phyloP scores from a whole-genome alignment of 2,888 invertebrate species.

The Meiosimyza platycephala region DNA sequence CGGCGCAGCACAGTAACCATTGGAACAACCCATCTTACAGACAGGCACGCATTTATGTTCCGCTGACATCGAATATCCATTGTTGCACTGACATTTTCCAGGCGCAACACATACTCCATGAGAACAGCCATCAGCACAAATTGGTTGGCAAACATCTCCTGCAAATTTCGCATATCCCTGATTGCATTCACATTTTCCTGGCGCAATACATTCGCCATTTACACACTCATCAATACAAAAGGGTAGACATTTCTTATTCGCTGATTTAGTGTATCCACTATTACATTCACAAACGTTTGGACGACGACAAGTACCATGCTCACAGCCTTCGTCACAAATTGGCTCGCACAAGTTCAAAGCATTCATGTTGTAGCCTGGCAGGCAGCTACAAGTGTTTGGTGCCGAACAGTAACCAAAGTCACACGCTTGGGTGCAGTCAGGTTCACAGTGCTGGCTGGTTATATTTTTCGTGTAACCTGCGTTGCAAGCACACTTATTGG shows the following conservation, averaged over 20 bases:
- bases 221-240: constrained; percentile 40
- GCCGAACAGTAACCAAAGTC: constrained; percentile 70
- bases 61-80: constrained; percentile 28
- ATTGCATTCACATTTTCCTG: constrained; percentile 53
- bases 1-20: constrained; percentile 54
- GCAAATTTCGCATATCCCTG: constrained; percentile 42
- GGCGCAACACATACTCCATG: constrained; percentile 59
- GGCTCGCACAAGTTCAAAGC: constrained; percentile 49
- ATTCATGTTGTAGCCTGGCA: constrained; percentile 69
- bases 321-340: constrained; percentile 56
- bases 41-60: constrained; percentile 39
- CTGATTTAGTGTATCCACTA: constrained; percentile 32
- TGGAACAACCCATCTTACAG: constrained; percentile 46
- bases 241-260: constrained; percentile 34
- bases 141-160: constrained; percentile 39
- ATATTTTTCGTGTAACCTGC: constrained; percentile 67
- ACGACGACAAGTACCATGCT: constrained; percentile 51
- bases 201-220: constrained; percentile 55
- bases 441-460: constrained; percentile 56
- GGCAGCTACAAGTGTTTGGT: constrained; percentile 77
- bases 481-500: constrained; percentile 72
- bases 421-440: constrained; percentile 53
- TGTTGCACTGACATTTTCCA: constrained; percentile 52
- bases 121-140: constrained; percentile 46
- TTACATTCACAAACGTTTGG: constrained; percentile 56